Percentiles rank a stretch among this genome's conserved stretches.
These are phyloP conservation scores for Podocnemis expansa DNA, from an alignment of 2,113 vertebrate genomes.

Conservation along the genomic window DNA sequence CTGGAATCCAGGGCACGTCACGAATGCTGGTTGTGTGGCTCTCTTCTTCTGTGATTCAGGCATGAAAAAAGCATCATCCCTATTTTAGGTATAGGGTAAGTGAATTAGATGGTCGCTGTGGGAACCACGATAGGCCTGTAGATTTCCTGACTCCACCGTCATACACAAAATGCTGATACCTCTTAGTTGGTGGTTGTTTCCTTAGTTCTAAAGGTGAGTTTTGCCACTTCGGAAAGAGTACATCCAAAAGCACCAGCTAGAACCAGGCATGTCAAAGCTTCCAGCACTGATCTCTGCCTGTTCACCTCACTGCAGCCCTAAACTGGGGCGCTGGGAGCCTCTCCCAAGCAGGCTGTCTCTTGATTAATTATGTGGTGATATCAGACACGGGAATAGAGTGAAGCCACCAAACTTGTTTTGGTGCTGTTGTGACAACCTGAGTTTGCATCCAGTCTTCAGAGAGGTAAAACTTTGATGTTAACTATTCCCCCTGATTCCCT, in stretches of 20 bases:
- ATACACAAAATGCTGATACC: not conserved
- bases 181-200: not conserved
- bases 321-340: not conserved
- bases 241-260: not conserved
- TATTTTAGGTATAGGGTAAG: accelerated
- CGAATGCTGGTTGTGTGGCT: not conserved
- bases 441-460: not conserved
- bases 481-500: not conserved
- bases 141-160: not conserved
- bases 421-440: not conserved
- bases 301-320: accelerated
- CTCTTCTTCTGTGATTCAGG: not conserved
- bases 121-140: not conserved
- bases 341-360: accelerated
- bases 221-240: not conserved
- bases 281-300: not conserved
- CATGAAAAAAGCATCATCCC: not conserved
- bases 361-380: not conserved
- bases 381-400: not conserved
- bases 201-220: not conserved
- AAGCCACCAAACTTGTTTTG: not conserved
- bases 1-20: not conserved
- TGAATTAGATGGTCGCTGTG: not conserved
- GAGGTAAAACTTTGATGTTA: not conserved
- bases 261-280: not conserved